Evolutionary conservation across 1,140 invertebrate species (phyloP).

Genomic region (Marisa cornuarietis): DNA sequence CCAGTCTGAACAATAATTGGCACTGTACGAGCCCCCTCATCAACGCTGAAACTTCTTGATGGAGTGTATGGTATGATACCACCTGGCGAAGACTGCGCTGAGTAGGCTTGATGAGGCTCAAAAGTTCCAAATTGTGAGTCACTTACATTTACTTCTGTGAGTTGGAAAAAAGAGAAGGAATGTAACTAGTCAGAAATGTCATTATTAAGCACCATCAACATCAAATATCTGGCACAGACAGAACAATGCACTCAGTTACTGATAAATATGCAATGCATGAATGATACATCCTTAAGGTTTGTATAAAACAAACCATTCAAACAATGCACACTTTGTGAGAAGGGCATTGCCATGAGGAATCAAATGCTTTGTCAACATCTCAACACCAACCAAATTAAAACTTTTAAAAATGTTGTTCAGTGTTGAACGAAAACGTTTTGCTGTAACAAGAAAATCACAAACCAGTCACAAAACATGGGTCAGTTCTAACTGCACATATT

Average conservation of each 20-base stretch:
- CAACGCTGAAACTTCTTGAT: constrained; percentile 30
- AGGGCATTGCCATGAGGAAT: too few relatives aligned
- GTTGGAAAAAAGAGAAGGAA: constrained; percentile 6
- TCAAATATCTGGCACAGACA: not conserved
- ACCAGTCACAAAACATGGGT: too few relatives aligned
- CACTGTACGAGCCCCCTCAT: constrained; percentile 28
- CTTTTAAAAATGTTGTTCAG: too few relatives aligned
- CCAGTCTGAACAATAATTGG: constrained; percentile 40
- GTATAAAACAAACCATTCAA: too few relatives aligned
- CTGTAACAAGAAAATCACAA: too few relatives aligned
- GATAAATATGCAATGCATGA: too few relatives aligned
- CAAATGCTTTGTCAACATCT: too few relatives aligned
- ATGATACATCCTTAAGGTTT: too few relatives aligned
- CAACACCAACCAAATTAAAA: too few relatives aligned
- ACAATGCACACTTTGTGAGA: too few relatives aligned
- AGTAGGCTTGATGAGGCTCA: constrained; percentile 19
- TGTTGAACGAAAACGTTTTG: too few relatives aligned
- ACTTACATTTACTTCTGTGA: constrained; percentile 22
- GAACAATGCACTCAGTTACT: not conserved
- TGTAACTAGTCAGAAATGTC: constrained; percentile 3
- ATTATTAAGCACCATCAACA: not conserved
- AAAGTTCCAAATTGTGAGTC: not conserved
- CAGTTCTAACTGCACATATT: too few relatives aligned
- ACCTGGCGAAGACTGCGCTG: constrained; percentile 12
- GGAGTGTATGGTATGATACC: constrained; percentile 10